Evolutionary conservation across 2,113 vertebrate genomes (phyloP).

Genomic region (Zosterops borbonicus): DNA sequence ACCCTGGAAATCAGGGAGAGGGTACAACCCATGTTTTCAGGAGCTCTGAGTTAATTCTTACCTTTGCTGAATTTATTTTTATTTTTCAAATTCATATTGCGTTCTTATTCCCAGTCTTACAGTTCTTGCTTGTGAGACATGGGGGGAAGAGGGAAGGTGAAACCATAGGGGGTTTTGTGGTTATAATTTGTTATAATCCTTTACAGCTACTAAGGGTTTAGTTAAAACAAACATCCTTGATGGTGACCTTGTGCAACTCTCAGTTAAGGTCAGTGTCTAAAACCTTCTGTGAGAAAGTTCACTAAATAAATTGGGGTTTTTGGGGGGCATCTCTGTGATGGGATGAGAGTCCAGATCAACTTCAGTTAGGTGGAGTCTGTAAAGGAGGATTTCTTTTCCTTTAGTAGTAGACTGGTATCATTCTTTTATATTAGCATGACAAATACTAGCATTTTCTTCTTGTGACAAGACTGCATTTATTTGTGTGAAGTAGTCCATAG

Average conservation of each 20-base stretch:
- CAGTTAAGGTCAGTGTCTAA: background rate
- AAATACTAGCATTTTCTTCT: background rate
- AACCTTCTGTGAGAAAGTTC: background rate
- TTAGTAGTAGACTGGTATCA: background rate
- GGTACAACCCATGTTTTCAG: background rate
- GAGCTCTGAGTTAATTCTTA: background rate
- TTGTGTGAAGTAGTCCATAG: background rate
- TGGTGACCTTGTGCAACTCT: background rate
- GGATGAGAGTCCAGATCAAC: background rate
- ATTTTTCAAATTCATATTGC: rapidly evolving
- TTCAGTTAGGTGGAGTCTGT: background rate
- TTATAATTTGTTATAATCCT: background rate
- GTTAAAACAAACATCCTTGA: background rate
- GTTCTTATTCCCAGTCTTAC: background rate
- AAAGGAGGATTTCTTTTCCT: background rate
- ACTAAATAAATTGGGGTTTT: background rate
- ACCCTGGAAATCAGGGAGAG: background rate
- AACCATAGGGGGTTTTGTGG: background rate
- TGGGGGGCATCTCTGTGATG: background rate
- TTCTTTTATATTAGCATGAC: background rate
- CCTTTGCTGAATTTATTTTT: background rate
- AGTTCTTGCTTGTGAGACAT: background rate
- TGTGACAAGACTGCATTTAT: background rate
- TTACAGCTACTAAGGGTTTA: background rate
- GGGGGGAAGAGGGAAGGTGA: background rate